A percentile compares a stretch with the other conserved stretches of the same genome.
These are phyloP conservation scores for Ceriagrion tenellum DNA, from an alignment of 2,888 invertebrate genomes.

Conservation along the genomic window DNA sequence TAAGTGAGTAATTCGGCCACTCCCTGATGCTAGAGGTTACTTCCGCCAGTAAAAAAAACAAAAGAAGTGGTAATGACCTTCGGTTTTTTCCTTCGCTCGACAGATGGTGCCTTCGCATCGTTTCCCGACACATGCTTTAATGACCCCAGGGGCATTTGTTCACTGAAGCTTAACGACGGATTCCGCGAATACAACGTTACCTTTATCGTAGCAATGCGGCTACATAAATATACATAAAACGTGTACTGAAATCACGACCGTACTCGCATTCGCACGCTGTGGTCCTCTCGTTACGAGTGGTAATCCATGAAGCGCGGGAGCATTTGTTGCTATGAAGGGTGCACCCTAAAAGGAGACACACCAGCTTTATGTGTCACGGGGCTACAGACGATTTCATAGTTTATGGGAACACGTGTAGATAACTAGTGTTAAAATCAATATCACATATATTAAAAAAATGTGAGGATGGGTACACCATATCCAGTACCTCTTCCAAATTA, in stretches of 20 bases:
- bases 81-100: not conserved
- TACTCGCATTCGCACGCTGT: not conserved
- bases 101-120: not conserved
- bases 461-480: no score
- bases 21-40: not conserved
- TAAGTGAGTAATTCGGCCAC: not conserved
- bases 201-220: not conserved
- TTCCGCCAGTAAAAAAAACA: not conserved
- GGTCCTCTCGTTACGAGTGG: not conserved
- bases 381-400: not conserved
- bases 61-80: not conserved
- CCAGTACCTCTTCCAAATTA: no score
- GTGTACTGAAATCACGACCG: not conserved
- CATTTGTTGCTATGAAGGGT: not conserved
- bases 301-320: not conserved
- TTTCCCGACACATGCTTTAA: not conserved
- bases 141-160: not conserved
- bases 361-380: not conserved
- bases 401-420: not conserved
- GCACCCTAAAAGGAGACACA: not conserved
- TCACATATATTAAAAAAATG: no score
- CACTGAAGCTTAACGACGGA: not conserved
- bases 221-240: conserved; percentile 34
- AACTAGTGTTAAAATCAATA: not conserved
- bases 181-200: not conserved